Evolutionary conservation across 64 coral and sea anemone species (phyloP), one percentile per base, ranked within the genome.

Genomic region (Montipora capricornis): DNA sequence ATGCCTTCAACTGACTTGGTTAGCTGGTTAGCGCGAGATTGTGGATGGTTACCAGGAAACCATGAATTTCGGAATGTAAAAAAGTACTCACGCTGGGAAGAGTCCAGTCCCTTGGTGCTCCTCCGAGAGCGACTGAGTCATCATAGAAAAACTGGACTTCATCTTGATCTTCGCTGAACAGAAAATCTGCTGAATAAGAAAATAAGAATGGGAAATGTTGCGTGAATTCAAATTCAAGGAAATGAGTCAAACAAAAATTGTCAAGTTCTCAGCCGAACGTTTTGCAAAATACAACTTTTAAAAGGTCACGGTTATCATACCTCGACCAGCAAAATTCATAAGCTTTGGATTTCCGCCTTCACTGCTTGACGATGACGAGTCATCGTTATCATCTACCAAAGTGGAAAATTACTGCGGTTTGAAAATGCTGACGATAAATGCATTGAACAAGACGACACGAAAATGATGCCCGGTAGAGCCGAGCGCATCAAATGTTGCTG

Each of bases 151-250:
- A 93, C 37, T 50, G 75, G 16, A 77, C 61, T 3, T 93, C 92
- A 47, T 95, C 94, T 24, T 85, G 90, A 49, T 95, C 94, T 77
- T 95, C 94, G 9, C 82, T 89, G 59, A 92, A 92, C 60, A 83
- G 52, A 82, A 95, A 92, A 51, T 95, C 94, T 95, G 0, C 26
- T 20, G 47, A 61, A 69, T 46, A 84, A 83, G 10, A 37, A 64
- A 61, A 69, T 46, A 84, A 83, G 19, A 57, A 14, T 14, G 8
- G 14, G 2, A 24, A 58, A 49, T 29, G 26, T 10, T 19, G 2
- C 17, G 49, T 19, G 44, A 13, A 20, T 15, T 49, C 5, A 44
- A 48, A 76, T 17, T 57, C 53, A 57, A 6, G 53, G 53, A 64
- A 15, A 19, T 55, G 6, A 55, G 4, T 10, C 52, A 55, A 55